Evolutionary conservation across 2,888 invertebrate genomes (phyloP).

Genomic region (Andrena marginata): DNA sequence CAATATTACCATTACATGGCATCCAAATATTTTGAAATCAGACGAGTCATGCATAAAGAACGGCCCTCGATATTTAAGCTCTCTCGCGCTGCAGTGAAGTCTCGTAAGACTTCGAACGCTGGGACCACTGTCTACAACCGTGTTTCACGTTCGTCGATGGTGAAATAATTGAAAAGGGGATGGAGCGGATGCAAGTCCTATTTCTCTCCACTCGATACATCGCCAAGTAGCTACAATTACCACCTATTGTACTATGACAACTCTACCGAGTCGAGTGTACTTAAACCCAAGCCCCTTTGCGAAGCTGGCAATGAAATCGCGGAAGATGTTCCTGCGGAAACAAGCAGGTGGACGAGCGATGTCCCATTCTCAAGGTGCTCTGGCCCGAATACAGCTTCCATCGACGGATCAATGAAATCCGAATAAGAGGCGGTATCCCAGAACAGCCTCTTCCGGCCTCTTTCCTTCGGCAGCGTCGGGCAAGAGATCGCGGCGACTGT

Average conservation of each 20-base stretch:
- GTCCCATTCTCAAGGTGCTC: conserved; percentile 25
- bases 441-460: conserved; percentile 44
- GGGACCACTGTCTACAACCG: not conserved
- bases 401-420: conserved; percentile 67
- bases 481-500: conserved; percentile 37
- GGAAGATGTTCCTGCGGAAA: conserved; percentile 18
- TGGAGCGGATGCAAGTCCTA: conserved; percentile 11
- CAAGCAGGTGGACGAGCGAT: conserved; percentile 44
- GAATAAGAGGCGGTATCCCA: conserved; percentile 64
- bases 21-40: conserved; percentile 12
- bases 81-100: conserved; percentile 6
- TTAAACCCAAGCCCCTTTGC: not conserved
- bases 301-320: not conserved
- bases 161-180: conserved; percentile 22
- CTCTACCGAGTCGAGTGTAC: no score
- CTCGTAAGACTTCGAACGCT: conserved; percentile 17
- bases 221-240: conserved; percentile 1
- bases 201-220: conserved; percentile 1
- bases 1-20: conserved; percentile 30
- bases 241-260: no score
- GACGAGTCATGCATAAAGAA: conserved; percentile 38
- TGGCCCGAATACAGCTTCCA: conserved; percentile 54
- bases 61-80: conserved; percentile 21
- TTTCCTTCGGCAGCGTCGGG: conserved; percentile 41
- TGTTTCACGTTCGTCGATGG: conserved; percentile 31